These are phyloP conservation scores for Hepsetus odoe DNA, from an alignment of 2,113 vertebrate genomes.

Conservation along the genomic window DNA sequence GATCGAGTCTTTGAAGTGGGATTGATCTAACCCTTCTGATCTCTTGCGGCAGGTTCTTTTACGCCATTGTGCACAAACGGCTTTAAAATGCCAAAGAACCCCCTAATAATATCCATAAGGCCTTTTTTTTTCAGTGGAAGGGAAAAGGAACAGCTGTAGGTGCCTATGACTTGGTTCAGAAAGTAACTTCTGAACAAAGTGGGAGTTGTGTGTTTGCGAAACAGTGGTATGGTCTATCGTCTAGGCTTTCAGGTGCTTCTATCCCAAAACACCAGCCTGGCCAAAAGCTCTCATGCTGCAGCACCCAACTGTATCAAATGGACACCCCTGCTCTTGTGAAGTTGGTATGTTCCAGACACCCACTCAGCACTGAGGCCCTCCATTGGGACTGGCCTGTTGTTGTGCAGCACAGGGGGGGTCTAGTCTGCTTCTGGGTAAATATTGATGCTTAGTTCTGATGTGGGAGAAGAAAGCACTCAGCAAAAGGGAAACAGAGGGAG, in stretches of 20 bases:
- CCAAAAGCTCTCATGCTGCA: neutral
- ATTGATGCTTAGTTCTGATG: conserved; percentile 45
- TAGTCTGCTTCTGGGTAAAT: conserved; percentile 42
- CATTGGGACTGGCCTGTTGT: conserved; percentile 42
- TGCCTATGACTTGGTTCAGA: neutral
- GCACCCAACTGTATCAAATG: neutral
- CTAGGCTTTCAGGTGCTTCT: conserved; percentile 26
- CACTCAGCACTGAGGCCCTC: conserved; percentile 42
- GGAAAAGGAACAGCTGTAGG: neutral
- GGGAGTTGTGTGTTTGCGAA: conserved; percentile 8
- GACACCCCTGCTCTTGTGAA: conserved; percentile 23
- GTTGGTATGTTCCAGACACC: conserved; percentile 53
- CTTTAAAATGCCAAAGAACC: conserved; percentile 50
- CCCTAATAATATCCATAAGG: conserved; percentile 6
- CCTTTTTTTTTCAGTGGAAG: neutral
- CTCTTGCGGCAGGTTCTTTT: conserved; percentile 30
- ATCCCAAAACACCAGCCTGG: neutral
- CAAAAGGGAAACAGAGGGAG: neutral
- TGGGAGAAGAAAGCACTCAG: conserved; percentile 19
- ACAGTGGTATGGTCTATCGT: conserved; percentile 4
- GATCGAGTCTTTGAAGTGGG: conserved; percentile 54
- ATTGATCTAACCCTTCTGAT: conserved; percentile 58
- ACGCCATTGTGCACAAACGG: conserved; percentile 29
- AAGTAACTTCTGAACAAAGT: conserved; percentile 28
- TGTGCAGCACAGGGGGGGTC: conserved; percentile 34